A percentile compares a stretch with the other conserved stretches of the same genome.
These are phyloP conservation scores for Ibidorhyncha struthersii DNA, from an alignment of 2,113 vertebrate genomes.

Conservation along the genomic window DNA sequence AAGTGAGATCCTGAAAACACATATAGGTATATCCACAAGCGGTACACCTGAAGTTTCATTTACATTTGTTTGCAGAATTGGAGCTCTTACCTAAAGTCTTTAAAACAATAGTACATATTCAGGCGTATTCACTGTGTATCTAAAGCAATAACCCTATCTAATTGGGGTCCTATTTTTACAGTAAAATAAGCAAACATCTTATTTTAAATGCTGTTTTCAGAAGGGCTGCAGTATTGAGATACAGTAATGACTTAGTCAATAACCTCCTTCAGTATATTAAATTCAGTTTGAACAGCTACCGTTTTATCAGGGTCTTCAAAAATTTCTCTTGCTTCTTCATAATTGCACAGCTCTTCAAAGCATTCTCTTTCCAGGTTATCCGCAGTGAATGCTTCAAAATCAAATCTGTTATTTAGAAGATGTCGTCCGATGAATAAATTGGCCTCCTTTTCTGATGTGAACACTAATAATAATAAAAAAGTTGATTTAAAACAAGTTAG, in stretches of 20 bases:
- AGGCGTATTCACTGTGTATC: neutral
- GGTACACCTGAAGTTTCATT: neutral
- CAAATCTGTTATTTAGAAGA: conserved; percentile 91
- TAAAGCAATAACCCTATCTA: neutral
- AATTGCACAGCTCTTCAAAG: conserved; percentile 90
- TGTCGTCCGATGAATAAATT: conserved; percentile 86
- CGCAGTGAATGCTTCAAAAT: conserved; percentile 89
- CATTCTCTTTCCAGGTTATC: conserved; percentile 94
- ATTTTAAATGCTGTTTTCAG: neutral
- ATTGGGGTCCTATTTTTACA: neutral
- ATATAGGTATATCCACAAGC: neutral
- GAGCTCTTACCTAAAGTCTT: neutral
- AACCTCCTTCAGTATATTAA: neutral
- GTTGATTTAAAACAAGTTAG: neutral
- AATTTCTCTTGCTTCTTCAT: conserved; percentile 93
- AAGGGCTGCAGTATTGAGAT: neutral
- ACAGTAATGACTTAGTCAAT: neutral
- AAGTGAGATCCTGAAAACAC: neutral
- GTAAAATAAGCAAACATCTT: neutral
- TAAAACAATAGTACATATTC: neutral
- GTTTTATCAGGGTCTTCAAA: conserved; percentile 85
- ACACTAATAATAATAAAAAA: conserved; percentile 78
- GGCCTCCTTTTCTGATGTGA: conserved; percentile 84
- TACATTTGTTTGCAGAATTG: neutral
- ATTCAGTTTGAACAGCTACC: conserved; percentile 71